Evolutionary conservation across 2,113 vertebrate genomes (phyloP).

Genomic region (Bubo bubo): DNA sequence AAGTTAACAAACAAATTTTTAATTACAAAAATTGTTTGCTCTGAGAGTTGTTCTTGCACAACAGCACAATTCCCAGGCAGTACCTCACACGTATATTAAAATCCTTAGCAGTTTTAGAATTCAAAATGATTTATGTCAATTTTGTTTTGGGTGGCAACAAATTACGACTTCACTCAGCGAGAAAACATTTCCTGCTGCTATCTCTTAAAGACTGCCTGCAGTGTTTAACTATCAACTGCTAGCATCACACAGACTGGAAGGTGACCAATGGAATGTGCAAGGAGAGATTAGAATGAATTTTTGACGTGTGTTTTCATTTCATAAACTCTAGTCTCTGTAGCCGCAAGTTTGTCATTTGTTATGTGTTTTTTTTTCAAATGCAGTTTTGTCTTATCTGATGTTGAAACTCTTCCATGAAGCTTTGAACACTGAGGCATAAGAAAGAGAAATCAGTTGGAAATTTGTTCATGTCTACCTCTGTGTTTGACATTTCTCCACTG

Average conservation of each 20-base stretch:
- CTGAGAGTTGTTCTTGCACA: background rate
- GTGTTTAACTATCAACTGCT: constrained; percentile 47
- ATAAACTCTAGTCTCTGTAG: constrained; percentile 48
- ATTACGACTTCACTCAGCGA: constrained; percentile 60
- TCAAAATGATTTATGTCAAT: constrained; percentile 51
- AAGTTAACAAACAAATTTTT: background rate
- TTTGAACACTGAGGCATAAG: constrained; percentile 62
- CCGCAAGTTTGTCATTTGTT: constrained; percentile 62
- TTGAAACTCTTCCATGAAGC: constrained; percentile 66
- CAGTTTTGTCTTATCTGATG: constrained; percentile 79
- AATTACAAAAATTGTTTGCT: background rate
- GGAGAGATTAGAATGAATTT: constrained; percentile 71
- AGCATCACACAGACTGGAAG: constrained; percentile 61
- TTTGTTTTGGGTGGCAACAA: constrained; percentile 69
- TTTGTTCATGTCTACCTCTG: constrained; percentile 68
- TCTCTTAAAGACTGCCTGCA: constrained; percentile 67
- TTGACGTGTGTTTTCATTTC: constrained; percentile 55
- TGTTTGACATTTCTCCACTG: constrained; percentile 77
- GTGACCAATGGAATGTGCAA: constrained; percentile 61
- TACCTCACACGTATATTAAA: background rate
- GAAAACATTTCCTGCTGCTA: constrained; percentile 63
- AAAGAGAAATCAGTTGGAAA: constrained; percentile 70
- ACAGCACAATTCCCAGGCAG: background rate
- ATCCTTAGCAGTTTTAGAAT: constrained; percentile 13
- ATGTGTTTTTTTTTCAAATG: constrained; percentile 3